phyloP scores from a whole-genome alignment of 2,888 invertebrate species.

The Stenodema calcarata region DNA sequence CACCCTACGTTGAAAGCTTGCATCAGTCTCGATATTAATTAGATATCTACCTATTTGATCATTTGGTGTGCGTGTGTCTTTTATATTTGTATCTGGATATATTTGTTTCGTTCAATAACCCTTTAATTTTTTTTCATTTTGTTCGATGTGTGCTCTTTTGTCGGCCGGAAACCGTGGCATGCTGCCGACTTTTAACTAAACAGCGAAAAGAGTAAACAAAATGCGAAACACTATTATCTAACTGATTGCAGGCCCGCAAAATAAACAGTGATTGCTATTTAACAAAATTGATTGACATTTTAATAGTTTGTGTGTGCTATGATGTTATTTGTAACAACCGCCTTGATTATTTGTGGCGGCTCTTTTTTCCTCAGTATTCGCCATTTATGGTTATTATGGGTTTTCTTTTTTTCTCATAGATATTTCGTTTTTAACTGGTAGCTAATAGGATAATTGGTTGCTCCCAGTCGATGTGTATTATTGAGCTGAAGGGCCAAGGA shows the following conservation, averaged over 20 bases:
- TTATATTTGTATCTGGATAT: slow-evolving; percentile 15
- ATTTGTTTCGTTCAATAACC: not conserved
- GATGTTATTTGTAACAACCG: slow-evolving; percentile 21
- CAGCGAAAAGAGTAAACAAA: slow-evolving; percentile 3
- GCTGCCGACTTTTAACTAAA: slow-evolving; percentile 37
- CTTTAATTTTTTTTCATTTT: slow-evolving; percentile 25
- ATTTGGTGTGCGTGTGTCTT: slow-evolving; percentile 46
- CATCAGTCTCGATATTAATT: slow-evolving; percentile 35
- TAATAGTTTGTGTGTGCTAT: slow-evolving; percentile 38
- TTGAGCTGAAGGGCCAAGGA: not conserved
- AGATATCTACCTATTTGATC: slow-evolving; percentile 13
- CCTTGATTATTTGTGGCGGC: slow-evolving; percentile 28
- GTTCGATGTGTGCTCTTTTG: slow-evolving; percentile 41
- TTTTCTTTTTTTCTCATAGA: not conserved
- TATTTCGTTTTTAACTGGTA: slow-evolving; percentile 1
- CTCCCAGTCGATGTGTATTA: not conserved
- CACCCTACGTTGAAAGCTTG: slow-evolving; percentile 41
- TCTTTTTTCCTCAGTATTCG: slow-evolving; percentile 24
- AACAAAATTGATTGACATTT: not conserved
- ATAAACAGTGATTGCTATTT: slow-evolving; percentile 29
- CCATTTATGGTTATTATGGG: not conserved
- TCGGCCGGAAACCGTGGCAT: slow-evolving; percentile 40
- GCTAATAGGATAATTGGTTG: slow-evolving; percentile 19
- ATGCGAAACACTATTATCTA: slow-evolving; percentile 1
- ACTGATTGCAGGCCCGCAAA: slow-evolving; percentile 32